phyloP scores from a whole-genome alignment of 2,797 vertebrate genomes.

The Pitangus sulphuratus region DNA sequence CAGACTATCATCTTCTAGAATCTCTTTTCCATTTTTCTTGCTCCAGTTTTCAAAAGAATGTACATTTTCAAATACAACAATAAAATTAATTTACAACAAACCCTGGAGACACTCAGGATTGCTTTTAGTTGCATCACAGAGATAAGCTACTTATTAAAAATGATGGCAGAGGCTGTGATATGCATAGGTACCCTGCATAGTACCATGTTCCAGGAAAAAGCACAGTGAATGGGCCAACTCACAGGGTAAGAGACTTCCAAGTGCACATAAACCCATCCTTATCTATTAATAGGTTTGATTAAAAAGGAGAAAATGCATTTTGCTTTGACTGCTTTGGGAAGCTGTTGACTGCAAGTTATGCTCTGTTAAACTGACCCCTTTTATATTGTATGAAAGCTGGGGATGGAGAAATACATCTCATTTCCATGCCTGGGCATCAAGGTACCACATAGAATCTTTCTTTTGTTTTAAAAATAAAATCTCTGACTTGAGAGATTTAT shows the following conservation, averaged over 20 bases:
- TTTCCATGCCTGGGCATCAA: not conserved
- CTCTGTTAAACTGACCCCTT: not conserved
- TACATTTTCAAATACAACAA: constrained; percentile 54
- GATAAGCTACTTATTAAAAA: constrained; percentile 65
- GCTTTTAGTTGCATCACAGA: constrained; percentile 51
- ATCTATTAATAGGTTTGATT: not conserved
- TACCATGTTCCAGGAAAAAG: constrained; percentile 20
- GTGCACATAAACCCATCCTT: not conserved
- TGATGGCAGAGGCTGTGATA: constrained; percentile 8
- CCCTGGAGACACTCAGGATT: constrained; percentile 39
- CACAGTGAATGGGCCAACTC: not conserved
- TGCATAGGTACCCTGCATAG: constrained; percentile 13
- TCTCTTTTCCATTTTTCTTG: constrained; percentile 15
- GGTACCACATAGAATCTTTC: not conserved
- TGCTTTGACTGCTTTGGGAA: not conserved
- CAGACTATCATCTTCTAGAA: not conserved
- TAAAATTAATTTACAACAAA: constrained; percentile 63
- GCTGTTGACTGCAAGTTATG: not conserved
- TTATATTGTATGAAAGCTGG: not conserved
- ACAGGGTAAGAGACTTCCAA: not conserved
- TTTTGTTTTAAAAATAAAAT: not conserved
- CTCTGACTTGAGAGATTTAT: not conserved
- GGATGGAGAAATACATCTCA: not conserved
- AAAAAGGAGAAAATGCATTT: not conserved
- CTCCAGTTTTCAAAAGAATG: constrained; percentile 15